phyloP scores from a whole-genome alignment of 2,888 invertebrate genomes.

The Leucophora obtusa region DNA sequence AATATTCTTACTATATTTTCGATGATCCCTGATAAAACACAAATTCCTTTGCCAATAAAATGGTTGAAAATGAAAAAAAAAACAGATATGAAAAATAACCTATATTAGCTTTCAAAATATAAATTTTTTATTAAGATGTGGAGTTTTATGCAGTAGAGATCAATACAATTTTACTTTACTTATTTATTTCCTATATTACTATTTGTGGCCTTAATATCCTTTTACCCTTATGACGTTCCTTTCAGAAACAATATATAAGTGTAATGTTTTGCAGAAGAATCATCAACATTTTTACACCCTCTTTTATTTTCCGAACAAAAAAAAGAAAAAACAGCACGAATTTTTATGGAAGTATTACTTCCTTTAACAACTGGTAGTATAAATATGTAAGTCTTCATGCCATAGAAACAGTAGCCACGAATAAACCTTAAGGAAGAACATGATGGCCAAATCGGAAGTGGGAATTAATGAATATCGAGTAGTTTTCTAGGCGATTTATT shows the following conservation, averaged over 20 bases:
- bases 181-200: too few species aligned
- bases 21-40: too few species aligned
- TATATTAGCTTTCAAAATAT: too few species aligned
- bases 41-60: too few species aligned
- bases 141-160: too few species aligned
- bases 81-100: too few species aligned
- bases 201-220: too few species aligned
- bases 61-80: too few species aligned
- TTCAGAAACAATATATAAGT: not conserved
- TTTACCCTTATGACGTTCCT: not conserved
- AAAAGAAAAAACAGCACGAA: not conserved
- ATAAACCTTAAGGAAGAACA: not conserved
- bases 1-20: too few species aligned
- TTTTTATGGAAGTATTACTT: slow-evolving; percentile 21
- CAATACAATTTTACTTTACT: too few species aligned
- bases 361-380: slow-evolving; percentile 10
- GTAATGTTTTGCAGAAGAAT: not conserved
- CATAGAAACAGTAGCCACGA: not conserved
- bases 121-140: too few species aligned
- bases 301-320: not conserved
- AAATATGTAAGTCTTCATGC: not conserved
- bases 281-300: slow-evolving; percentile 11
- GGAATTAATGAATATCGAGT: slow-evolving; percentile 49
- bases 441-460: slow-evolving; percentile 35
- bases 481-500: slow-evolving; percentile 69